These are phyloP conservation scores for Liasis olivaceus DNA, from an alignment of 2,797 vertebrate genomes.

Conservation along the genomic window DNA sequence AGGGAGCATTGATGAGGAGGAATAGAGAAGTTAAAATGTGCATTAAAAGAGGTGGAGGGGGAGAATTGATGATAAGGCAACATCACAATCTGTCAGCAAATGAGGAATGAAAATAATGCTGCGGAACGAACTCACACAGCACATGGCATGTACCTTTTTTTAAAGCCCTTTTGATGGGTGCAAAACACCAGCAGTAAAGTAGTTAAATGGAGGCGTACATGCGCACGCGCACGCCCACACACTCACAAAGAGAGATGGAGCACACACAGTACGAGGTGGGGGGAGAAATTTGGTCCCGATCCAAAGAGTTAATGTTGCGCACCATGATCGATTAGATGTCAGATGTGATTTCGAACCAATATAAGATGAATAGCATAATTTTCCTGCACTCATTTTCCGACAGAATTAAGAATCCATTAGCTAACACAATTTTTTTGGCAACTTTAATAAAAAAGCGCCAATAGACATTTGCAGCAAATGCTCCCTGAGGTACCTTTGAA, in stretches of 20 bases:
- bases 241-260: constrained; percentile 63
- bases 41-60: constrained; percentile 4
- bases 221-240: neutral
- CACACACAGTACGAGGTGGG: constrained; percentile 56
- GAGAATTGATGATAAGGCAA: constrained; percentile 6
- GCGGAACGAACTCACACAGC: constrained; percentile 42
- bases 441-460: constrained; percentile 78
- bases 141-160: neutral
- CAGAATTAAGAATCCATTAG: constrained; percentile 85
- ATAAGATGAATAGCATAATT: constrained; percentile 93
- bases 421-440: constrained; percentile 83
- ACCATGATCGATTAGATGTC: constrained; percentile 96
- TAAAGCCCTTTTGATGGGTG: constrained; percentile 69
- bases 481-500: constrained; percentile 63
- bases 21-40: constrained; percentile 8
- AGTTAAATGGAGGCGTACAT: constrained; percentile 70
- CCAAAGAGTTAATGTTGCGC: constrained; percentile 98
- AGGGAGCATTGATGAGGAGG: neutral
- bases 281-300: constrained; percentile 88
- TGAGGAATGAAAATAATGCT: constrained; percentile 62
- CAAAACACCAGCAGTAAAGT: constrained; percentile 85
- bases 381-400: constrained; percentile 76
- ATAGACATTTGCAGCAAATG: constrained; percentile 63
- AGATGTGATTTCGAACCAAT: constrained; percentile 90
- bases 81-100: constrained; percentile 59